Percentiles rank a stretch among this genome's conserved stretches.
phyloP scores from a whole-genome alignment of 2,113 vertebrate species.

The Scartelaos histophorus region DNA sequence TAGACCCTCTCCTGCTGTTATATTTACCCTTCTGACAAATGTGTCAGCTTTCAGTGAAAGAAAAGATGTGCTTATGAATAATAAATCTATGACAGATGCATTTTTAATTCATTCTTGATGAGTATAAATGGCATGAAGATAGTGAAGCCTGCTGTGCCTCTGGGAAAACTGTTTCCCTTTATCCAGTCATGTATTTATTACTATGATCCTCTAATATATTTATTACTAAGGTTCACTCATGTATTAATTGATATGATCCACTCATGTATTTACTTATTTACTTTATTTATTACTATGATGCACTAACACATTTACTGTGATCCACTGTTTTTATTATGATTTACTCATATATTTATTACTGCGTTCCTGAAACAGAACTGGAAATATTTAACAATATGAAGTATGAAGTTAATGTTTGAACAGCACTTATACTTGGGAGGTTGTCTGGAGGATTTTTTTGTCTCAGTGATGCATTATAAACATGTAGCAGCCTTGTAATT shows the following conservation, averaged over 20 bases:
- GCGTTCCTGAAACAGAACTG: constrained; percentile 46
- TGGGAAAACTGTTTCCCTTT: constrained; percentile 57
- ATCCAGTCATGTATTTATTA: constrained; percentile 67
- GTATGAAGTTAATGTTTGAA: constrained; percentile 29
- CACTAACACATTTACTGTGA: too few species aligned
- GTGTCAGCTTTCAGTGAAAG: constrained; percentile 43
- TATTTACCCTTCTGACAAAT: constrained; percentile 56
- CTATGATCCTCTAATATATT: constrained; percentile 11
- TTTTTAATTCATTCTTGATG: constrained; percentile 74
- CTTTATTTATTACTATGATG: too few species aligned
- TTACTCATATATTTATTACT: constrained; percentile 68
- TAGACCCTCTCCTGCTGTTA: constrained; percentile 4
- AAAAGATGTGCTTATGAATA: constrained; percentile 65
- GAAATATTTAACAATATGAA: constrained; percentile 63
- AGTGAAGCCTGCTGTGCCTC: constrained; percentile 47
- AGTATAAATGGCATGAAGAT: constrained; percentile 75
- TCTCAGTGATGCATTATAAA: too few species aligned
- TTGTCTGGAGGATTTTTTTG: too few species aligned
- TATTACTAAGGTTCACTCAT: constrained; percentile 40
- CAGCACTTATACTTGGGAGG: not conserved
- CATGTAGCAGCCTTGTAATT: too few species aligned
- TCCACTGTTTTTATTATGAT: not conserved
- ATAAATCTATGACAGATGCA: constrained; percentile 69
- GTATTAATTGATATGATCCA: constrained; percentile 62
- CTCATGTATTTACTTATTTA: too few species aligned